A percentile compares a stretch with the other conserved stretches of the same genome.
phyloP scores from a whole-genome alignment of 2,888 invertebrate species.

The Drosophila imparisetae region DNA sequence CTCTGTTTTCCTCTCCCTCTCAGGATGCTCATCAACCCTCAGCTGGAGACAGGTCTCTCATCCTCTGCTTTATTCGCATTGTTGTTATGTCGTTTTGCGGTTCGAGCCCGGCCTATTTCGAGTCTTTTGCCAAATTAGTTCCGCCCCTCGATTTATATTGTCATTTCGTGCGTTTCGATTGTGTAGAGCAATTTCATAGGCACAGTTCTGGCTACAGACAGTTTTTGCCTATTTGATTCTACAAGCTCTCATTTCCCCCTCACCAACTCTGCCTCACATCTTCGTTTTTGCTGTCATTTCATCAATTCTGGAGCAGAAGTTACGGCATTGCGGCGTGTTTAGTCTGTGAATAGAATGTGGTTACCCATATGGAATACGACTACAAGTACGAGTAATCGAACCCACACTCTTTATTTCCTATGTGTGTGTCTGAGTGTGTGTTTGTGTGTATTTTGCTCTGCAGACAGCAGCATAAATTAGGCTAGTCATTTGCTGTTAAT shows the following conservation, averaged over 20 bases:
- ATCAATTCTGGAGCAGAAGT: conserved; percentile 68
- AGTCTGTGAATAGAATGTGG: conserved; percentile 57
- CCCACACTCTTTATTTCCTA: background rate
- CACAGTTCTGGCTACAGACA: background rate
- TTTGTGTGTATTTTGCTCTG: conserved; percentile 34
- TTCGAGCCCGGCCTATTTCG: conserved; percentile 74
- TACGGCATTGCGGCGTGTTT: conserved; percentile 75
- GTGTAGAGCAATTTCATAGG: conserved; percentile 71
- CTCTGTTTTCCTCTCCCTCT: background rate
- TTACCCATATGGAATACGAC: conserved; percentile 56
- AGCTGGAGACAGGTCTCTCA: background rate
- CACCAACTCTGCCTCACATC: background rate
- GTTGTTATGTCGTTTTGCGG: conserved; percentile 71
- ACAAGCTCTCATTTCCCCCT: background rate
- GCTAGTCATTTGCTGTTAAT: conserved; percentile 76
- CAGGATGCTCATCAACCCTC: conserved; percentile 32
- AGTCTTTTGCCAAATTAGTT: conserved; percentile 84
- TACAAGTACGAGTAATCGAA: conserved; percentile 17
- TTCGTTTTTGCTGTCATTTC: conserved; percentile 56
- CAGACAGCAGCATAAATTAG: conserved; percentile 69
- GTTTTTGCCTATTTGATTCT: conserved; percentile 46
- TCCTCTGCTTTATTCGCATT: conserved; percentile 40
- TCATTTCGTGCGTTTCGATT: conserved; percentile 82
- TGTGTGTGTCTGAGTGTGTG: background rate
- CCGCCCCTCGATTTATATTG: conserved; percentile 85